phyloP scores from a whole-genome alignment of 2,113 vertebrate genomes.

The Tringa solitaria region DNA sequence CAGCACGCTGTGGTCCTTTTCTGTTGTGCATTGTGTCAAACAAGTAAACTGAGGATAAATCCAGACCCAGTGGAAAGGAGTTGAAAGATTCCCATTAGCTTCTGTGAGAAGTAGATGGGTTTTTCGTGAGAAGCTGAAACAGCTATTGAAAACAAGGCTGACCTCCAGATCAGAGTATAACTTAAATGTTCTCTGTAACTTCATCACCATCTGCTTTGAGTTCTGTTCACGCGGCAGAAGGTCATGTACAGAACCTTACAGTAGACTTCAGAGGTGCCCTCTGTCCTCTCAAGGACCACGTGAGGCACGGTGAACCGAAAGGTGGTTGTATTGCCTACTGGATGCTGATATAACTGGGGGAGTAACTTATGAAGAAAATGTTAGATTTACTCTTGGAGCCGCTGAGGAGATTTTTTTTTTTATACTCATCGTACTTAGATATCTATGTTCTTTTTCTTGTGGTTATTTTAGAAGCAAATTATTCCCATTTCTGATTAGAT shows the following conservation, averaged over 20 bases:
- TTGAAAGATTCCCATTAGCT: background rate
- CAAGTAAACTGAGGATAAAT: background rate
- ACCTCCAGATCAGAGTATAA: background rate
- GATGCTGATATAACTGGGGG: background rate
- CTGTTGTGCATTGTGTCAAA: background rate
- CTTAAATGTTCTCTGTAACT: background rate
- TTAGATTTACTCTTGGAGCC: background rate
- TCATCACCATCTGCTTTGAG: constrained; percentile 25
- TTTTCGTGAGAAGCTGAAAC: background rate
- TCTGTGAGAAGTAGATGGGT: background rate
- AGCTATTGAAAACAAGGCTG: constrained; percentile 27
- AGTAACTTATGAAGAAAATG: background rate
- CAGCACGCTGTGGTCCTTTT: background rate
- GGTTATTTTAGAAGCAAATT: background rate
- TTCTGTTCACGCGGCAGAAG: constrained; percentile 9
- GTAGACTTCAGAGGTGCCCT: background rate
- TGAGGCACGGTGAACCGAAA: background rate
- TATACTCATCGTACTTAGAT: background rate
- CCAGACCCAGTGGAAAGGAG: background rate
- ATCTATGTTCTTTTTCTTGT: background rate
- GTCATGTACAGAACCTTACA: background rate
- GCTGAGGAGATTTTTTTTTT: background rate
- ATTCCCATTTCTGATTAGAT: background rate
- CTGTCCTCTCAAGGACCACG: background rate
- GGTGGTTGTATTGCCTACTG: background rate